Evolutionary conservation across 2,888 invertebrate species (phyloP), one percentile per base, ranked within the genome.

Genomic region (Parapristionchus giblindavisi): DNA sequence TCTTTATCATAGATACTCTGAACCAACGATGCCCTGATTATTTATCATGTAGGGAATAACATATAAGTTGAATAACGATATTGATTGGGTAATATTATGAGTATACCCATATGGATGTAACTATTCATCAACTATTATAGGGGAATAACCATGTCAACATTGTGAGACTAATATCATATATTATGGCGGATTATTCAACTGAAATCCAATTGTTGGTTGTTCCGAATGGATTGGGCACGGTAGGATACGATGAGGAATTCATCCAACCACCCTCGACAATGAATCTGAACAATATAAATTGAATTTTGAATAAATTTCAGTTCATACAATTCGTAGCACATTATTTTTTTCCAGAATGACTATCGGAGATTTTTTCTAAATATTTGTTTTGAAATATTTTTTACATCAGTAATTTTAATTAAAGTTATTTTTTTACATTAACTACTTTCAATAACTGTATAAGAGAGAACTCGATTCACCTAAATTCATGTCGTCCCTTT

Each of bases 171-270:
- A n/a, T n/a, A n/a, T n/a, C n/a, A n/a, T n/a, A n/a, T n/a, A n/a
- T n/a, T n/a, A n/a, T n/a, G n/a, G n/a, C n/a, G n/a, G n/a, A 5
- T 61, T 17, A 73, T 27, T 60, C 60, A 3, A 73, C 73, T 3
- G 61, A 24, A 51, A 73, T 73, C 60, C 60, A 61, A 36, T 73
- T 73, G 51, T 73, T 73, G 5, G 48, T 48, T 48, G 73, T 73
- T 6, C 73, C 73, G 73, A 73, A 73, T 8, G 73, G 61, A 61
- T 73, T 73, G 43, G 73, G 73, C 27, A 73, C 73, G 60, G 61
- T 61, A 17, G 73, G 61, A 38, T 73, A 73, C 17, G 52, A 34
- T n/a, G 43, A 24, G 61, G 73, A 73, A n/a, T 61, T 73, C 40
- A 34, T 24, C 73, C 73, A 73, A 21, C 60, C 61, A 14, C 73